Evolutionary conservation across 2,888 invertebrate species (phyloP).

Genomic region (Sthenelais limicola): DNA sequence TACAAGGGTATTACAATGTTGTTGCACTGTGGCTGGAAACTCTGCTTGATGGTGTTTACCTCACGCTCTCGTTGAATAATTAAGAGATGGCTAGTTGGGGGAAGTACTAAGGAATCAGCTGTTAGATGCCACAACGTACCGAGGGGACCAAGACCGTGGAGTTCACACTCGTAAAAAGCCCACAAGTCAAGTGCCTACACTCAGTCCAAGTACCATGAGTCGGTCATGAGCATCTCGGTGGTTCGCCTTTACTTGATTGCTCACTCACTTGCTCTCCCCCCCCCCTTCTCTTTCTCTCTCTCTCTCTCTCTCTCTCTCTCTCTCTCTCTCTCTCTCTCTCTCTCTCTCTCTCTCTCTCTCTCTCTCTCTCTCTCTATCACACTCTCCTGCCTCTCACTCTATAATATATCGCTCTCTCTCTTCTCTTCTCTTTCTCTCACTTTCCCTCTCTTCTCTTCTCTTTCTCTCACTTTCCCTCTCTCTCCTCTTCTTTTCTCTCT

Average conservation of each 20-base stretch:
- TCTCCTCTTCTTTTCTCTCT: conserved; percentile 3
- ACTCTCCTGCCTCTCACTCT: background rate
- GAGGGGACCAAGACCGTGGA: no score
- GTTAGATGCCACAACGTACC: no score
- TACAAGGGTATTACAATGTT: no score
- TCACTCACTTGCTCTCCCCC: background rate
- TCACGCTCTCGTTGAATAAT: no score
- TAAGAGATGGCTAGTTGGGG: no score
- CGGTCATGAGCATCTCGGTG: background rate
- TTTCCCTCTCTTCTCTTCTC: no score
- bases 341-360: background rate
- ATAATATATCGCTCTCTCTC: background rate
- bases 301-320: background rate
- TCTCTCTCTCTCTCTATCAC: background rate
- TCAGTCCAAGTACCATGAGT: background rate
- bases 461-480: background rate
- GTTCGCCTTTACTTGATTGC: background rate
- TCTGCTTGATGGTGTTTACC: no score
- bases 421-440: no score
- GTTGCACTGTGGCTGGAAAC: no score
- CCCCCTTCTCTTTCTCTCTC: background rate
- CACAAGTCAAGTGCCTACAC: background rate
- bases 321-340: background rate
- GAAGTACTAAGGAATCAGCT: no score
- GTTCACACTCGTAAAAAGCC: no score